A percentile compares a stretch with the other conserved stretches of the same genome.
These are phyloP conservation scores for Diceros bicornis DNA, from an alignment of 2,797 vertebrate genomes.

Conservation along the genomic window DNA sequence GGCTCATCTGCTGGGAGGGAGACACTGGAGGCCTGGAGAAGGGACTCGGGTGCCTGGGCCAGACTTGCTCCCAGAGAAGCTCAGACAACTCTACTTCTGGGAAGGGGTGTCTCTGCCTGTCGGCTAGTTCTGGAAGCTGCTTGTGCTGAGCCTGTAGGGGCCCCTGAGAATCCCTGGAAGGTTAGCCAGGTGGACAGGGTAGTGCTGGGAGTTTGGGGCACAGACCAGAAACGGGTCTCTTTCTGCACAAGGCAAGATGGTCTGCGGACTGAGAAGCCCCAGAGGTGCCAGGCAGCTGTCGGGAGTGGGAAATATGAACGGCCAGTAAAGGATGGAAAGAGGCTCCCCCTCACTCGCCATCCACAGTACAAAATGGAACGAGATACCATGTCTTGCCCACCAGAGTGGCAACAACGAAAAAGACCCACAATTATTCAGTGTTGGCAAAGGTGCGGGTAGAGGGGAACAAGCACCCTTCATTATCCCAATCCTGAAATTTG, in stretches of 20 bases:
- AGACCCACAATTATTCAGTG: accelerated
- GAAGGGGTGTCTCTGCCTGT: background rate
- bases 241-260: background rate
- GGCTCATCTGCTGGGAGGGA: background rate
- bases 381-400: background rate
- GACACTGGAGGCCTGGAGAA: background rate
- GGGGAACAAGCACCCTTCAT: background rate
- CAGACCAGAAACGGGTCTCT: background rate
- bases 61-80: background rate
- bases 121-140: background rate
- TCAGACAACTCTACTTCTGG: background rate
- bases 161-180: background rate
- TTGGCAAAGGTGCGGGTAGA: background rate
- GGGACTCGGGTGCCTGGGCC: background rate
- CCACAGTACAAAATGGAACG: too few species aligned
- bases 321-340: background rate
- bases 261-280: background rate
- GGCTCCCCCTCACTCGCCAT: too few species aligned
- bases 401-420: background rate
- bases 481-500: background rate
- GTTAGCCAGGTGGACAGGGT: background rate
- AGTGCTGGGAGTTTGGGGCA: background rate
- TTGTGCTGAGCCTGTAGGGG: background rate
- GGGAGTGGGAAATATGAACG: background rate
- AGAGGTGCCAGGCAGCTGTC: too few species aligned